Conservation (phyloP, 2,888 invertebrate genomes). For the Ptychoptera contaminata region DNA sequence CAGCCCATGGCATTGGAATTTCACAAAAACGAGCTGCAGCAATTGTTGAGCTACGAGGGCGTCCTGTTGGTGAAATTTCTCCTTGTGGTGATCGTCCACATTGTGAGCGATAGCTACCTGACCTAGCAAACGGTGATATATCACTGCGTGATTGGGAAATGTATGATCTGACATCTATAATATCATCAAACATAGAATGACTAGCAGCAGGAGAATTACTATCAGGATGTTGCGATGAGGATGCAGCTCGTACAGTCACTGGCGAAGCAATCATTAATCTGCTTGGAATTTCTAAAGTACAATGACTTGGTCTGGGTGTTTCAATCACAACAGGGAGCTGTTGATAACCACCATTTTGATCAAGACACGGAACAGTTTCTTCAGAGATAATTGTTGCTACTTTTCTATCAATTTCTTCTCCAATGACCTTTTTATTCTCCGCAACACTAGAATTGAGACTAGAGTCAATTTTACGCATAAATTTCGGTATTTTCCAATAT, state of each 20-base stretch:
- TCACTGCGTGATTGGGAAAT: constrained; percentile 59
- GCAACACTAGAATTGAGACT: constrained; percentile 14
- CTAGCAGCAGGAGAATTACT: constrained; percentile 20
- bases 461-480: constrained; percentile 42
- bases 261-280: constrained; percentile 18
- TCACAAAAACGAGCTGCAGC: constrained; percentile 23
- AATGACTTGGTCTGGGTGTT: constrained; percentile 32
- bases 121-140: constrained; percentile 51
- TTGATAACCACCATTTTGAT: constrained; percentile 40
- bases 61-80: constrained; percentile 31
- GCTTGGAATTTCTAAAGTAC: constrained; percentile 23
- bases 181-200: constrained; percentile 43
- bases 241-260: constrained; percentile 30
- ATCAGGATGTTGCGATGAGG: constrained; percentile 14
- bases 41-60: constrained; percentile 31
- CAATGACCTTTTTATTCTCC: constrained; percentile 9
- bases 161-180: constrained; percentile 55
- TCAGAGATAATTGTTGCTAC: constrained; percentile 13
- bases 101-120: constrained; percentile 54
- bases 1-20: constrained; percentile 30
- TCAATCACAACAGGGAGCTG: constrained; percentile 50
- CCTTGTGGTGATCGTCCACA: constrained; percentile 43
- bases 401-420: constrained; percentile 21
- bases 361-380: constrained; percentile 19
- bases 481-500: constrained; percentile 54